Conservation (phyloP, 2,113 vertebrate genomes). For the Origma solitaria region DNA sequence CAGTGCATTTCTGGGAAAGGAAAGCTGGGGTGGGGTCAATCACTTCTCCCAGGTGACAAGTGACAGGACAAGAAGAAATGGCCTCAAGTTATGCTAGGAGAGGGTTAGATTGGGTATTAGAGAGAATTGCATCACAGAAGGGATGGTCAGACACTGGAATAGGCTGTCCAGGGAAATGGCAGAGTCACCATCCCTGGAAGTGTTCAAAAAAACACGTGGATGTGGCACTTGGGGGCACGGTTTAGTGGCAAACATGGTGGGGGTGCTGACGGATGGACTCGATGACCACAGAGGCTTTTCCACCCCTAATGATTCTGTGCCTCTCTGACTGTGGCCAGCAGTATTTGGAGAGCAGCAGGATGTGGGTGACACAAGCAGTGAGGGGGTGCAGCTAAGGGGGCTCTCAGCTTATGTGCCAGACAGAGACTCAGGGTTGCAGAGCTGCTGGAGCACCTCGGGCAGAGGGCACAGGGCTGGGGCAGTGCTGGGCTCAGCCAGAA, state of each 20-base stretch:
- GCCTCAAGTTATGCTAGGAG: background rate
- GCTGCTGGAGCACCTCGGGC: background rate
- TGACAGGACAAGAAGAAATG: background rate
- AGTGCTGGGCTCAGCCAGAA: background rate
- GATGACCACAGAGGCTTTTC: background rate
- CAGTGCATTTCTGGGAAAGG: background rate
- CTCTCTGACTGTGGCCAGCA: background rate
- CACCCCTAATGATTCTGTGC: background rate
- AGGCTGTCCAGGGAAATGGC: background rate
- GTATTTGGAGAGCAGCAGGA: background rate
- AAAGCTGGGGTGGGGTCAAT: background rate
- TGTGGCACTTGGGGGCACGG: background rate
- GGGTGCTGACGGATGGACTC: background rate
- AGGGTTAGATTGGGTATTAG: background rate
- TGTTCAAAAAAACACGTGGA: background rate
- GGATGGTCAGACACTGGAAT: background rate
- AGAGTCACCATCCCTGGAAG: background rate
- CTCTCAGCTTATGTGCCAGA: accelerated
- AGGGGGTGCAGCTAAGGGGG: background rate
- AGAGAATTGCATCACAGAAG: background rate
- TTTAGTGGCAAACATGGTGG: background rate
- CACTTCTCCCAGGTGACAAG: background rate
- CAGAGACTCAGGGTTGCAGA: background rate
- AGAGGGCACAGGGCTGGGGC: background rate
- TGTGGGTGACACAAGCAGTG: background rate